These are phyloP conservation scores for Macquaria australasica DNA, from an alignment of 2,113 vertebrate genomes.

Conservation along the genomic window DNA sequence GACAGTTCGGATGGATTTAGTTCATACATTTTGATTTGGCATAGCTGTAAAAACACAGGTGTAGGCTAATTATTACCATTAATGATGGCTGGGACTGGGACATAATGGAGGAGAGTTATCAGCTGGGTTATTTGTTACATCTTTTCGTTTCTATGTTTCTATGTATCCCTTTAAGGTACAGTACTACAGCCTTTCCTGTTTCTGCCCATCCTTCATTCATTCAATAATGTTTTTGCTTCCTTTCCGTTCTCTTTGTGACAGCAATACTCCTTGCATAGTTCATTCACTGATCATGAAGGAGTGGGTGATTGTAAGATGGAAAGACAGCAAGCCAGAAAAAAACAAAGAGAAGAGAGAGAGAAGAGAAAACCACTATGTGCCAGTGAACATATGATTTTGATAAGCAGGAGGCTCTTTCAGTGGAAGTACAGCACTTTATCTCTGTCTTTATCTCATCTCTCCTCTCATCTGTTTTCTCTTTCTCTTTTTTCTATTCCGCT, in stretches of 20 bases:
- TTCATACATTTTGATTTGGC: background rate
- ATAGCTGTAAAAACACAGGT: background rate
- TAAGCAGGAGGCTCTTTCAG: constrained; percentile 36
- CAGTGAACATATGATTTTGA: constrained; percentile 47
- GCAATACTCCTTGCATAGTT: background rate
- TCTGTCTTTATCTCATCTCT: constrained; percentile 36
- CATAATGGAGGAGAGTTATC: background rate
- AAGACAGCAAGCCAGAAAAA: background rate
- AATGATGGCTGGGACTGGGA: background rate
- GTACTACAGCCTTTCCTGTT: background rate
- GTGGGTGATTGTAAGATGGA: background rate
- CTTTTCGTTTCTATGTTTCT: too few relatives aligned
- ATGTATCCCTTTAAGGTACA: too few relatives aligned
- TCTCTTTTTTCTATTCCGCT: background rate
- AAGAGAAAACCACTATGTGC: constrained; percentile 4
- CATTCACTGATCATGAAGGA: background rate
- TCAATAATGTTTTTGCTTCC: background rate
- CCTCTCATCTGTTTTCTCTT: constrained; percentile 16
- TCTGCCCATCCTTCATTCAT: background rate
- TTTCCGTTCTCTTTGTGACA: background rate
- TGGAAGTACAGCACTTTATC: constrained; percentile 38
- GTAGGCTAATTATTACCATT: background rate
- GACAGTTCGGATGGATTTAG: background rate
- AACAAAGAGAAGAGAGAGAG: constrained; percentile 13
- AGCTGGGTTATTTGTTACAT: background rate